Evolutionary conservation across 2,797 vertebrate genomes (phyloP), one percentile per base, ranked within the genome.

Genomic region (Chelmon rostratus): DNA sequence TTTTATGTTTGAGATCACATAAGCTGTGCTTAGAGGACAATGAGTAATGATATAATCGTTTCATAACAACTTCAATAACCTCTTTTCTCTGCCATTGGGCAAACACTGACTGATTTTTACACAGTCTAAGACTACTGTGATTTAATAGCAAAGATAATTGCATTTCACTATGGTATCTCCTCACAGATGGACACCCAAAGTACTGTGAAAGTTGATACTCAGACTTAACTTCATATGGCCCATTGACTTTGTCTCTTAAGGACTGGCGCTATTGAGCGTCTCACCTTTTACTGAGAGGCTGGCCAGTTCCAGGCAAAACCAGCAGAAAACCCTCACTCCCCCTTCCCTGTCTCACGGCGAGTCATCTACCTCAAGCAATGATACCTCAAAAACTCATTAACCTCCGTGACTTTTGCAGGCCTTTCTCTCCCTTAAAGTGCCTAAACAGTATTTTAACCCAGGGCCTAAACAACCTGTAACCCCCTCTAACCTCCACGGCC

Each of bases 31-130:
- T 80, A 87, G 67, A 73, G 84, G 82, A 91, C 83, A 90, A 90
- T 73, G 57, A 77, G 37, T 77, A 82, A 89, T 86, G 63, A 77
- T 73, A 79, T 87, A 83, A 90, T 87, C 16, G 12, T 80, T 80
- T 70, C 54, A 76, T 86, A 88, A 88, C 84, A 86, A 87, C 76
- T 86, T 78, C 87, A 87, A 91, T 84, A 86, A 88, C 77, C 73
- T 68, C 75, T 76, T 83, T 73, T 80, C 65, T 86, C 31, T 67
- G 80, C 77, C 62, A 62, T 78, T 63, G 89, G 84, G 89, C 86
- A 88, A 85, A 78, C 72, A 58, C 68, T 84, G 84, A 87, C 81
- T 64, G 69, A 87, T 82, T 85, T 88, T 83, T 35, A 82, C 73
- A 64, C 71, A 68, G 62, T 54, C 58, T 62, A 61, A 58, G 42